Conservation (phyloP, 2,888 invertebrate species). For the Mythimna pallens region DNA sequence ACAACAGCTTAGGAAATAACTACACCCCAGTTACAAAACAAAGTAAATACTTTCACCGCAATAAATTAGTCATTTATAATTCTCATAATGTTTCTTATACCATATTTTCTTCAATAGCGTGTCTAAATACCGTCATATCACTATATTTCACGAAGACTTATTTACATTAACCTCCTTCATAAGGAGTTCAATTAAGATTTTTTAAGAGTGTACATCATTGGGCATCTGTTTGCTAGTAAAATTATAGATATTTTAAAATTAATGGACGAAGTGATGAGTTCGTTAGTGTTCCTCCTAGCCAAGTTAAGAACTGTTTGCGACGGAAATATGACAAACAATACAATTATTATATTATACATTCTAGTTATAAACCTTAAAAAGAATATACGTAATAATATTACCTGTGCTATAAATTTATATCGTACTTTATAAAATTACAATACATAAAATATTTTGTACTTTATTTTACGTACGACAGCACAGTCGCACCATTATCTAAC, state of each 20-base stretch:
- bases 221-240: slow-evolving; percentile 88
- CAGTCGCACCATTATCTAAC: slow-evolving; percentile 84
- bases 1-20: slow-evolving; percentile 74
- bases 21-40: slow-evolving; percentile 75
- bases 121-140: slow-evolving; percentile 76
- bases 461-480: slow-evolving; percentile 86
- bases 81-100: slow-evolving; percentile 82
- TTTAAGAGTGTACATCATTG: slow-evolving; percentile 82
- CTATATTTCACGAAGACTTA: slow-evolving; percentile 84
- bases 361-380: slow-evolving; percentile 86
- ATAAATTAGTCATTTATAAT: slow-evolving; percentile 85
- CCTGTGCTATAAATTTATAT: slow-evolving; percentile 87
- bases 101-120: slow-evolving; percentile 79
- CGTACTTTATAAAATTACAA: slow-evolving; percentile 89
- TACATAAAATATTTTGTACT: slow-evolving; percentile 91
- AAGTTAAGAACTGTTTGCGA: slow-evolving; percentile 89
- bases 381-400: slow-evolving; percentile 83
- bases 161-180: slow-evolving; percentile 87
- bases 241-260: slow-evolving; percentile 88
- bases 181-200: slow-evolving; percentile 85
- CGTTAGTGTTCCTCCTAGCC: slow-evolving; percentile 89
- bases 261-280: slow-evolving; percentile 91
- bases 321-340: slow-evolving; percentile 89
- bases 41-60: slow-evolving; percentile 78
- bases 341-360: slow-evolving; percentile 78